Conservation (phyloP, 2,888 invertebrate species). For the Pristionchus entomophagus region DNA sequence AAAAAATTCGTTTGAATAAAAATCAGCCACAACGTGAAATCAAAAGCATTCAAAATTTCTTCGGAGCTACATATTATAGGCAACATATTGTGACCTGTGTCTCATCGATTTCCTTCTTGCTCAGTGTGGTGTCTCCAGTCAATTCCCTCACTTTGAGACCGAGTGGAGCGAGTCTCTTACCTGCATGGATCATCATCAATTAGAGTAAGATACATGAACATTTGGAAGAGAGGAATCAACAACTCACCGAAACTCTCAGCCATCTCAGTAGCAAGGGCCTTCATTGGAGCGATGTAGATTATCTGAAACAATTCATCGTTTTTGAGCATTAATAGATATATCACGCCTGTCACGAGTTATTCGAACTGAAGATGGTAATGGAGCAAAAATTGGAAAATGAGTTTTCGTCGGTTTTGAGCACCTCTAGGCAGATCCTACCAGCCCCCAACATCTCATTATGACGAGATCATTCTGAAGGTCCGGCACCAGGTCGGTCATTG, state of each 20-base stretch:
- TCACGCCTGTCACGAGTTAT: background rate
- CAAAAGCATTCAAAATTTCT: background rate
- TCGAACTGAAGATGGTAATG: background rate
- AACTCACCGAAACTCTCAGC: slow-evolving; percentile 83
- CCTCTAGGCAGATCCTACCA: too few species aligned
- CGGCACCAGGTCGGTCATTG: too few species aligned
- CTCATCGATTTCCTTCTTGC: slow-evolving; percentile 91
- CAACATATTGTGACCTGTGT: slow-evolving; percentile 90
- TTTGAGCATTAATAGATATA: background rate
- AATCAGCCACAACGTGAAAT: background rate
- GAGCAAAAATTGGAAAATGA: too few species aligned
- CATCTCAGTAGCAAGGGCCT: slow-evolving; percentile 98
- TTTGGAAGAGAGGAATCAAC: background rate
- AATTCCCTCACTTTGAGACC: slow-evolving; percentile 85
- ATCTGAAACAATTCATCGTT: slow-evolving; percentile 81
- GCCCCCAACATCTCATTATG: too few species aligned
- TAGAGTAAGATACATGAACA: background rate
- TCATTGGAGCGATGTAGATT: slow-evolving; percentile 99
- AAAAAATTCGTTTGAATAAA: too few species aligned
- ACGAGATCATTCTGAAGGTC: too few species aligned
- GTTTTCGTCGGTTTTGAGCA: too few species aligned
- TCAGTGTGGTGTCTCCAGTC: slow-evolving; percentile 98
- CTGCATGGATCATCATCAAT: slow-evolving; percentile 76
- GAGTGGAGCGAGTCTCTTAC: slow-evolving; percentile 84
- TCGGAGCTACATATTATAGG: too few species aligned